A percentile compares a stretch with the other conserved stretches of the same genome.
Evolutionary conservation across 2,797 vertebrate genomes (phyloP).

Genomic region (Iguana delicatissima): DNA sequence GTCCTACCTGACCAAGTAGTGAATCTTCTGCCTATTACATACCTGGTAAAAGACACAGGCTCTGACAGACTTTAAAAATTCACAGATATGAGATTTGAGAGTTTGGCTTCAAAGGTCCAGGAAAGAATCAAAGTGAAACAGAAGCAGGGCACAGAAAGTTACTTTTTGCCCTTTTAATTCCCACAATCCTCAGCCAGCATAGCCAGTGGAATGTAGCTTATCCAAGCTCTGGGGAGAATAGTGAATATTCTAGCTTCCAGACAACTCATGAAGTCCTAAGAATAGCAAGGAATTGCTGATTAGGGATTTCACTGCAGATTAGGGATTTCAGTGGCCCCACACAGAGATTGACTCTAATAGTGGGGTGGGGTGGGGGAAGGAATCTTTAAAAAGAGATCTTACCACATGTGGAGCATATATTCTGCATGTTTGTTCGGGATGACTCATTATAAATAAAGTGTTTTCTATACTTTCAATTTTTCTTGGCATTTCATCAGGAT

Average conservation of each 20-base stretch:
- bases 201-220: too few relatives aligned
- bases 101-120: background rate
- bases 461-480: constrained; percentile 1
- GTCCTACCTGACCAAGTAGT: background rate
- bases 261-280: background rate
- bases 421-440: background rate
- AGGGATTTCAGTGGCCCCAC: background rate
- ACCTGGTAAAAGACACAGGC: background rate
- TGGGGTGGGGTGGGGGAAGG: too few relatives aligned
- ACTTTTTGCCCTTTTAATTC: too few relatives aligned
- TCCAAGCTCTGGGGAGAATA: background rate
- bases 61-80: background rate
- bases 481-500: constrained; percentile 39
- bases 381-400: background rate
- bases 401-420: background rate
- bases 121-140: background rate
- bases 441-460: background rate
- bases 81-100: background rate
- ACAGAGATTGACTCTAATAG: background rate
- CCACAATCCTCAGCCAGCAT: too few relatives aligned
- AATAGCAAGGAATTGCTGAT: background rate
- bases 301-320: background rate
- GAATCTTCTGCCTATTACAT: background rate
- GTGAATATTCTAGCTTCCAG: background rate
- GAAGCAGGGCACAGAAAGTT: too few relatives aligned